A percentile compares a stretch with the other conserved stretches of the same genome.
Conservation (phyloP, 2,888 invertebrate genomes). For the Hylaea fasciaria region DNA sequence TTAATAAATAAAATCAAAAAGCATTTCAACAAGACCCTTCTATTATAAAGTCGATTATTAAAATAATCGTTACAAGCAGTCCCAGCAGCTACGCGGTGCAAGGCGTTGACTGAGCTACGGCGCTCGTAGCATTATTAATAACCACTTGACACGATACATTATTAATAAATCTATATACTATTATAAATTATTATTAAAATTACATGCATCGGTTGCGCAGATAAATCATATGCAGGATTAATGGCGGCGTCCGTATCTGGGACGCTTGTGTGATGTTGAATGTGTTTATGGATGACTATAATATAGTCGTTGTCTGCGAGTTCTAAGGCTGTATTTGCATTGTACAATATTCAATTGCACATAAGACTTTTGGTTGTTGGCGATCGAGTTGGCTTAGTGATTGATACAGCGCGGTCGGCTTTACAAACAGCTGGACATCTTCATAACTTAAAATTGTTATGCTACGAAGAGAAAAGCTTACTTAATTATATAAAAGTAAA, state of each 20-base stretch:
- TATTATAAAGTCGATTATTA: neutral
- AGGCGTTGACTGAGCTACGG: constrained; percentile 29
- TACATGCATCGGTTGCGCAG: constrained; percentile 45
- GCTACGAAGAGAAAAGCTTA: too few species aligned
- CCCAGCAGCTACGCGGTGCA: constrained; percentile 22
- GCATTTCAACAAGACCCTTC: too few species aligned
- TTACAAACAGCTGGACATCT: too few species aligned
- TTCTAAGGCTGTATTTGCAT: too few species aligned
- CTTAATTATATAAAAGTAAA: too few species aligned
- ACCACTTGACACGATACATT: constrained; percentile 14
- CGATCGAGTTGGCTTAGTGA: too few species aligned
- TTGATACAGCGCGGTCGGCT: too few species aligned
- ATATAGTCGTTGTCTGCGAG: neutral
- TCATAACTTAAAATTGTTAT: too few species aligned
- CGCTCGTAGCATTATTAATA: constrained; percentile 24
- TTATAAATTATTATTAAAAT: constrained; percentile 44
- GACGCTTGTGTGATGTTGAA: neutral
- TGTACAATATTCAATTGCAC: too few species aligned
- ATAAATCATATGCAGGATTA: constrained; percentile 65
- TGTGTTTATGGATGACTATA: constrained; percentile 1
- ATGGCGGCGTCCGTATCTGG: constrained; percentile 43
- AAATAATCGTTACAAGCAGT: constrained; percentile 13
- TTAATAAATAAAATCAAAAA: too few species aligned
- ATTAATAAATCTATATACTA: constrained; percentile 32
- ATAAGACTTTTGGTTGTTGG: too few species aligned